Evolutionary conservation across 2,113 vertebrate species (phyloP), one percentile per base, ranked within the genome.

Genomic region (Corythaeola cristata): DNA sequence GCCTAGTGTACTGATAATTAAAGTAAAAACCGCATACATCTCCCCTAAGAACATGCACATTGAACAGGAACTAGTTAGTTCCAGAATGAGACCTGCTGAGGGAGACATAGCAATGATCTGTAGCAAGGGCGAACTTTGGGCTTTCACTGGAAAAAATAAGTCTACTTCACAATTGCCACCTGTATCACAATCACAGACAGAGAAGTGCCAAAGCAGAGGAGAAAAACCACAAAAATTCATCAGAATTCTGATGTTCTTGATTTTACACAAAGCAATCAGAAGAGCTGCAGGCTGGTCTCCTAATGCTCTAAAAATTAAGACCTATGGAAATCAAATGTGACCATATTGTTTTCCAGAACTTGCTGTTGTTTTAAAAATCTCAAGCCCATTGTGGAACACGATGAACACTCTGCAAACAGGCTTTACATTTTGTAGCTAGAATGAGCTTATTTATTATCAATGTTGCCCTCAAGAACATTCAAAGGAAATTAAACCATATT

Each of bases 261-360:
- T 95, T 78, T 88, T 77, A 88, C 53, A 69, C 74, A 92, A 88
- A 89, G 45, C 77, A 82, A 28, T 37, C 41, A 93, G 72, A 96
- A 91, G 58, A 88, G 89, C 94, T 96, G 80, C 93, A 89, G 92
- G 95, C 89, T 94, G 71, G 45, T 79, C 71, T 82, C 96, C 87
- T 96, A 92, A 93, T 67, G 90, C 37, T 96, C 47, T 69, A 78
- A 91, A 97, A 96, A 97, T 96, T 95, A 95, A 91, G 59, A 89
- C 55, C 82, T 95, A 39, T 5, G 17, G 71, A 95, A 93, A 82
- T 79, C 77, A 33, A 12, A 66, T n/a, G 26, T 5, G 24, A 85
- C 50, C 20, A 18, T 28, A 87, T 14, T 95, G 73, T 93, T 93
- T 88, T 66, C 84, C 35, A 92, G 84, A 95, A 82, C 58, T 92